phyloP scores from a whole-genome alignment of 2,113 vertebrate species.

The Hypanus sabinus region DNA sequence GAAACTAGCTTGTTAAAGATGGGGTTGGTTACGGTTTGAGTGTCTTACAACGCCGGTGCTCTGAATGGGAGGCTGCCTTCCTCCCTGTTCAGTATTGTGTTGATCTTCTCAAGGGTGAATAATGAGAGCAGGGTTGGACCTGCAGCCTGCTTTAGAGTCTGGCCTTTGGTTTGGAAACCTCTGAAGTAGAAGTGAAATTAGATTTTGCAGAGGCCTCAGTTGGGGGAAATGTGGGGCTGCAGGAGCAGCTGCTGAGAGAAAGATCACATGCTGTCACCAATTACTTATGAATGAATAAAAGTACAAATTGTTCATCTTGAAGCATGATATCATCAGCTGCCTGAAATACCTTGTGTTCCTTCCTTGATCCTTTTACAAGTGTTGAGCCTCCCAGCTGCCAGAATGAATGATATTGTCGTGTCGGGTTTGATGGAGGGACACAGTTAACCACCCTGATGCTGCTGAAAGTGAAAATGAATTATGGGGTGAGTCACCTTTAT shows the following conservation, averaged over 20 bases:
- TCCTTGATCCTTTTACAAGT: constrained; percentile 45
- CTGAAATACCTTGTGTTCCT: constrained; percentile 50
- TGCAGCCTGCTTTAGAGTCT: constrained; percentile 7
- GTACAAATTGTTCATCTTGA: constrained; percentile 41
- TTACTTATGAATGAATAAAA: constrained; percentile 50
- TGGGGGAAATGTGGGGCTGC: not conserved
- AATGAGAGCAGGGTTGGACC: constrained; percentile 18
- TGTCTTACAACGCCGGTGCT: not conserved
- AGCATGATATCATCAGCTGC: constrained; percentile 45
- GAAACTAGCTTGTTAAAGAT: not conserved
- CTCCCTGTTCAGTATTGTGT: not conserved
- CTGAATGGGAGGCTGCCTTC: not conserved
- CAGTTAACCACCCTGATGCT: constrained; percentile 53
- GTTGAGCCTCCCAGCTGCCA: constrained; percentile 46
- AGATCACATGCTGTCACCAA: constrained; percentile 43
- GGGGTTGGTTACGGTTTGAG: not conserved
- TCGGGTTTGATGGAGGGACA: constrained; percentile 52
- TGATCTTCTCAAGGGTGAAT: not conserved
- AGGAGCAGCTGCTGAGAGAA: constrained; percentile 39
- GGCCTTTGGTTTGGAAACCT: not conserved
- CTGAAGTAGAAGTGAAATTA: not conserved
- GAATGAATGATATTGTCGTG: constrained; percentile 51
- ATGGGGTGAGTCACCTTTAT: constrained; percentile 47
- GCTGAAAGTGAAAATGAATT: constrained; percentile 56
- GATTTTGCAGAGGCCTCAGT: constrained; percentile 36